Conservation (phyloP, 2,797 vertebrate species). For the Falco peregrinus region DNA sequence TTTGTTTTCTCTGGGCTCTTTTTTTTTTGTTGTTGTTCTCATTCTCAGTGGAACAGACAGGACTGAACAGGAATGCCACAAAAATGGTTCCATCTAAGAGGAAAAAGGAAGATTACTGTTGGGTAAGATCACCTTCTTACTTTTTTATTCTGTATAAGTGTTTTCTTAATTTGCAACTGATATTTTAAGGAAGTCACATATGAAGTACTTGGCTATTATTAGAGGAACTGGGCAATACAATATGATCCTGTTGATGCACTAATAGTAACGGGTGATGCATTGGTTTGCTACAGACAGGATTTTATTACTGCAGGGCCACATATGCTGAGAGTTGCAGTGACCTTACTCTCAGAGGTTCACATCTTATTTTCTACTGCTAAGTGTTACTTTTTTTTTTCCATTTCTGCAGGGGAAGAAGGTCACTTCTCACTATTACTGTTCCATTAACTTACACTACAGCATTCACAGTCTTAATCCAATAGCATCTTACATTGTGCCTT, state of each 20-base stretch:
- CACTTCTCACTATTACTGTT: conserved; percentile 67
- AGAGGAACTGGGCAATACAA: neutral
- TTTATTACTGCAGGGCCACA: conserved; percentile 61
- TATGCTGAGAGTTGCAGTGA: conserved; percentile 37
- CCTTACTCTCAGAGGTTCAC: conserved; percentile 61
- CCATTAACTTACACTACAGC: conserved; percentile 63
- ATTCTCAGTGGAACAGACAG: neutral
- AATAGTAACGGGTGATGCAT: neutral
- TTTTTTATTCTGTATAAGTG: neutral
- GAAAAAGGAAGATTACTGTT: neutral
- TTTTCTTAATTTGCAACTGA: conserved; percentile 28
- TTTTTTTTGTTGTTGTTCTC: neutral
- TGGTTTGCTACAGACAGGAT: conserved; percentile 43
- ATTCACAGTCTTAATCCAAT: conserved; percentile 51
- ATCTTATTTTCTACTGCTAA: conserved; percentile 67
- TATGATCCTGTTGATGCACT: conserved; percentile 19
- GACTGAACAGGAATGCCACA: neutral
- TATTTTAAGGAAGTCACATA: neutral
- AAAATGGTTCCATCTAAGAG: neutral
- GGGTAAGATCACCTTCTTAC: neutral
- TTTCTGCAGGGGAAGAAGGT: conserved; percentile 69
- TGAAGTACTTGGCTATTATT: conserved; percentile 13
- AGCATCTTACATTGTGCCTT: conserved; percentile 9
- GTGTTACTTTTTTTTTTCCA: conserved; percentile 67
- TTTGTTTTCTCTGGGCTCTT: neutral